These are phyloP conservation scores for Spongia lamella DNA, from an alignment of 37 sponge, comb jelly and placozoan species.

Conservation along the genomic window DNA sequence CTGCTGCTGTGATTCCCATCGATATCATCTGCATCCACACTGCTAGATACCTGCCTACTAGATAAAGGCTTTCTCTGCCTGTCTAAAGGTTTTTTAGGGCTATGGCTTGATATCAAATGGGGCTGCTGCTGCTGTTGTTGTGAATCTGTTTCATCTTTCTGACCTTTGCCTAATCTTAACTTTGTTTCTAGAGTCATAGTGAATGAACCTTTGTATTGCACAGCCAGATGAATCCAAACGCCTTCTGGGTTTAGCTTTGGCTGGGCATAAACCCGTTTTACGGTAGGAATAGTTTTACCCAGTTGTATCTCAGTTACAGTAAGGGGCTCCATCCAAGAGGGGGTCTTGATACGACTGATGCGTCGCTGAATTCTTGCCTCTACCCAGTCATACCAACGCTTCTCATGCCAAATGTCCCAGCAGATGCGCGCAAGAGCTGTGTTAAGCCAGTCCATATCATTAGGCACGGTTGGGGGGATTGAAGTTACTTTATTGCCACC, in stretches of 20 bases:
- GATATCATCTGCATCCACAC: not conserved
- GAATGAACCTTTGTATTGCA: constrained; percentile 71
- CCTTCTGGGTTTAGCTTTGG: constrained; percentile 59
- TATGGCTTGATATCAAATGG: no score
- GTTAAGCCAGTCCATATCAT: constrained; percentile 67
- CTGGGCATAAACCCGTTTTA: constrained; percentile 35
- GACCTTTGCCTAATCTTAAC: constrained; percentile 36
- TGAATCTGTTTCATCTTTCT: constrained; percentile 13
- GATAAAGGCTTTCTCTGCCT: no score
- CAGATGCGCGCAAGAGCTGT: constrained; percentile 60
- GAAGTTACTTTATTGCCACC: not conserved
- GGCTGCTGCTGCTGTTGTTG: not conserved
- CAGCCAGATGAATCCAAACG: constrained; percentile 75
- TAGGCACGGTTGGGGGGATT: not conserved
- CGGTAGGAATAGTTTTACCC: constrained; percentile 65
- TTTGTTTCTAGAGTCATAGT: constrained; percentile 86
- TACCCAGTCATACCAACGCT: constrained; percentile 67
- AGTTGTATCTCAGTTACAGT: constrained; percentile 66
- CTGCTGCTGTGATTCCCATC: not conserved
- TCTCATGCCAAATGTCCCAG: constrained; percentile 87
- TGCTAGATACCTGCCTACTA: no score
- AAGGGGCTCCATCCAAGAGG: constrained; percentile 73
- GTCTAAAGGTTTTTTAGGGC: not conserved
- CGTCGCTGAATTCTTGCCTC: constrained; percentile 54
- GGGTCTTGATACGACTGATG: constrained; percentile 70